These are phyloP conservation scores for Drosophila prolongata DNA, from an alignment of 2,888 invertebrate genomes.

Conservation along the genomic window DNA sequence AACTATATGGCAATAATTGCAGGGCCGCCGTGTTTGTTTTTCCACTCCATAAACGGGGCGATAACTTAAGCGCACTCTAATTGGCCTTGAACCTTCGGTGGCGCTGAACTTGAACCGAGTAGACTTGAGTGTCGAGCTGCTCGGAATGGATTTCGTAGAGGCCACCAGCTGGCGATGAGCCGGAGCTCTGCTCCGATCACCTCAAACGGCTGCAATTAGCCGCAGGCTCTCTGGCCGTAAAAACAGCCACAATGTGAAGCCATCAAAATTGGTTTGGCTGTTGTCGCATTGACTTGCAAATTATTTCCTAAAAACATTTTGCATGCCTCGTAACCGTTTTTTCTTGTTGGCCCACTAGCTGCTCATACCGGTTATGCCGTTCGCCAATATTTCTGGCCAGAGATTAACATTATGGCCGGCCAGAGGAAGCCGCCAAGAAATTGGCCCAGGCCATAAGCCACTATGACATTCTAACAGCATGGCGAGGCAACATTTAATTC, in stretches of 20 bases:
- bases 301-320: conserved; percentile 70
- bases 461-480: conserved; percentile 48
- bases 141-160: conserved; percentile 17
- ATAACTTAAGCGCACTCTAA: conserved; percentile 64
- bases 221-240: conserved; percentile 24
- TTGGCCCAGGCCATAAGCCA: conserved; percentile 40
- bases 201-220: conserved; percentile 66
- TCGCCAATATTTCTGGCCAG: conserved; percentile 53
- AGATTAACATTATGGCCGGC: conserved; percentile 35
- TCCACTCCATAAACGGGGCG: conserved; percentile 41
- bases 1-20: conserved; percentile 36
- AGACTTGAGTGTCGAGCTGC: conserved; percentile 13
- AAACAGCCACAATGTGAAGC: conserved; percentile 27
- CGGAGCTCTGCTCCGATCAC: conserved; percentile 34
- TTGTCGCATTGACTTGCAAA: conserved; percentile 61
- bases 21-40: conserved; percentile 47
- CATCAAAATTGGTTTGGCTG: conserved; percentile 56
- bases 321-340: conserved; percentile 56
- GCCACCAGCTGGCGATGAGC: conserved; percentile 50
- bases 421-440: conserved; percentile 63
- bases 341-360: conserved; percentile 31
- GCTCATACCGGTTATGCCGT: conserved; percentile 54
- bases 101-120: conserved; percentile 73
- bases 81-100: conserved; percentile 72
- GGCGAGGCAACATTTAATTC: conserved; percentile 41